Conservation (phyloP, 92 coral and sea anemone species). For the Paramuricea clavata region DNA sequence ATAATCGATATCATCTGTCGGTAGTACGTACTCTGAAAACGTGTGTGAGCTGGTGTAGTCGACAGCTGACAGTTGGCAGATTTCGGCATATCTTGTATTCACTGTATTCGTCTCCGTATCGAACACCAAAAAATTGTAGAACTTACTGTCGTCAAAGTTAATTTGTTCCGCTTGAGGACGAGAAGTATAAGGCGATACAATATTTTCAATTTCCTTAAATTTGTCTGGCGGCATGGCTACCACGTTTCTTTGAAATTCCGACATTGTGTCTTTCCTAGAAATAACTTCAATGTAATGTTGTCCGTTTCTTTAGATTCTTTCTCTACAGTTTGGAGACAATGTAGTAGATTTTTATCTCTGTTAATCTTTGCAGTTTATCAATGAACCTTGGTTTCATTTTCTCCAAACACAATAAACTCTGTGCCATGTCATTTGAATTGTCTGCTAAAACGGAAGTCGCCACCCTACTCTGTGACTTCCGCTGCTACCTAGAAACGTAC, state of each 20-base stretch:
- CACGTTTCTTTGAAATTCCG: background rate
- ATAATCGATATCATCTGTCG: background rate
- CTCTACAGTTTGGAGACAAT: no score
- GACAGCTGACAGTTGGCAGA: constrained; percentile 44
- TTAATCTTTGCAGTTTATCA: no score
- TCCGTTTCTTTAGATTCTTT: no score
- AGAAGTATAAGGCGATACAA: background rate
- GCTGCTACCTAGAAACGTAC: no score
- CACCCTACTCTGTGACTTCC: no score
- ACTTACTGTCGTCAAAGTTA: background rate
- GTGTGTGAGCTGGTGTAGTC: background rate
- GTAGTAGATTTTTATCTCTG: no score
- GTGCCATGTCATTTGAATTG: no score
- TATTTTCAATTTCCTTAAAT: constrained; percentile 8
- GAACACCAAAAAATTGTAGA: background rate
- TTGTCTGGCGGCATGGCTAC: background rate
- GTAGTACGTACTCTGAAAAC: constrained; percentile 8
- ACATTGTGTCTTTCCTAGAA: background rate
- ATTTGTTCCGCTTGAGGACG: background rate
- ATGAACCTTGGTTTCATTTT: no score
- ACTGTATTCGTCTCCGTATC: constrained; percentile 28
- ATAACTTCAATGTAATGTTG: no score
- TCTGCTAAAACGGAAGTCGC: no score
- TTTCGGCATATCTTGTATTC: constrained; percentile 25
- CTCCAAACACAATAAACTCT: no score